Base-by-base conservation (phyloP, 2,113 vertebrate species). In the Marmota flaviventris region DNA sequence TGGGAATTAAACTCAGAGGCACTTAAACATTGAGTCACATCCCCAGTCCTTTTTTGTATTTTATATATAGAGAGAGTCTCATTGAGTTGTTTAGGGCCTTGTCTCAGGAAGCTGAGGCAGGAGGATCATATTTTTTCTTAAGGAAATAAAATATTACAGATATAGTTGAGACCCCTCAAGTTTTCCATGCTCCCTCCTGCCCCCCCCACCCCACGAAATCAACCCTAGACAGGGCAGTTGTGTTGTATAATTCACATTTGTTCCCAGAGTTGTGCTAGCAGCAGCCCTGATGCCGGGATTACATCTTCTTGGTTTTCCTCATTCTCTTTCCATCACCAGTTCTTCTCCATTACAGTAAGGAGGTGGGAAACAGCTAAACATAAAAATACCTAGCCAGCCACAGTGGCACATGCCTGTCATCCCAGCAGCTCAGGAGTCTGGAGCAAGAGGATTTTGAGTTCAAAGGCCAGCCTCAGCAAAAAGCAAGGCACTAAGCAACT, bases 71-170 rank as follows among this genome's bases (percentile, higher is more conserved):
- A 53, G 2, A 16, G 4, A 3, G 51, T 17, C 14, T 53, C 51
- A 53, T 53, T 53, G 51, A 16, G 51, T 53, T 53, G 51, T 14
- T 53, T 53, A 17, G 51, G 51, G 4, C 51, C 51, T 53, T 16
- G 13, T 13, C 51, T 53, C 14, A 14, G 51, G 51, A 53, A 14
- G 4, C 51, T 53, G 51, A 53, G 16, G 51, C 51, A 53, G 51
- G 51, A 53, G 51, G 51, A 53, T 53, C 51, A 17, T 53, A 4
- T 53, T 58, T 83, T 72, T 91, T 81, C 29, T n/a, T 72, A 77
- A 94, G 67, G 88, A 87, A 78, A 53, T 45, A 58, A 96, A 84
- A 92, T 25, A 51, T 17, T 65, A 51, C 10, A 37, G 42, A 96
- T 12, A 70, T 2, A 77, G 22, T 34, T 70, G 81, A 72, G 61